A percentile compares a stretch with the other conserved stretches of the same genome.
Conservation (phyloP, 1,140 invertebrate genomes). For the Ylistrum balloti region DNA sequence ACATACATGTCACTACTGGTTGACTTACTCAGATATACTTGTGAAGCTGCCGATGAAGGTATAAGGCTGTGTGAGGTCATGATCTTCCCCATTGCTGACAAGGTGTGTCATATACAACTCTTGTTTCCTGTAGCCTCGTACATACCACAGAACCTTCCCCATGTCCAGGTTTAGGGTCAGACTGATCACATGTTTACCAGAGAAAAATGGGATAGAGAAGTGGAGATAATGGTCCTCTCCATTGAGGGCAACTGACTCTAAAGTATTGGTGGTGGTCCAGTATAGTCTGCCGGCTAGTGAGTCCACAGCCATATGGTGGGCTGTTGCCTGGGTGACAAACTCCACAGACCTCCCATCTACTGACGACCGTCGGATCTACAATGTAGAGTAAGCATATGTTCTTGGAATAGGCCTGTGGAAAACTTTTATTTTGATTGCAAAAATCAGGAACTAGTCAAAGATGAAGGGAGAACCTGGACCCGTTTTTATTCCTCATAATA, state of each 20-base stretch:
- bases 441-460: too few species aligned
- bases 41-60: slow-evolving; percentile 63
- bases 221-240: slow-evolving; percentile 89
- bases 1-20: too few species aligned
- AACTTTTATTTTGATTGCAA: too few species aligned
- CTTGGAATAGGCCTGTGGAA: too few species aligned
- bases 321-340: slow-evolving; percentile 89
- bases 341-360: slow-evolving; percentile 88
- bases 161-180: slow-evolving; percentile 87
- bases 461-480: too few species aligned
- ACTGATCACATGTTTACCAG: slow-evolving; percentile 88
- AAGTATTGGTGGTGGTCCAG: slow-evolving; percentile 92
- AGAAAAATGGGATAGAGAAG: slow-evolving; percentile 88
- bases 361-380: slow-evolving; percentile 86
- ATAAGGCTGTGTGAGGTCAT: slow-evolving; percentile 30
- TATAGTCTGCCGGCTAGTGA: slow-evolving; percentile 91
- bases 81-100: slow-evolving; percentile 51
- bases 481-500: too few species aligned
- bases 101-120: slow-evolving; percentile 70
- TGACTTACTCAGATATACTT: slow-evolving; percentile 71
- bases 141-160: slow-evolving; percentile 73
- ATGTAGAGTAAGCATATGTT: too few species aligned
- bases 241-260: slow-evolving; percentile 91
- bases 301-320: slow-evolving; percentile 92
- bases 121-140: slow-evolving; percentile 66